Evolutionary conservation across 2,797 vertebrate genomes (phyloP), one percentile per base, ranked within the genome.

Genomic region (Hemibagrus guttatus): DNA sequence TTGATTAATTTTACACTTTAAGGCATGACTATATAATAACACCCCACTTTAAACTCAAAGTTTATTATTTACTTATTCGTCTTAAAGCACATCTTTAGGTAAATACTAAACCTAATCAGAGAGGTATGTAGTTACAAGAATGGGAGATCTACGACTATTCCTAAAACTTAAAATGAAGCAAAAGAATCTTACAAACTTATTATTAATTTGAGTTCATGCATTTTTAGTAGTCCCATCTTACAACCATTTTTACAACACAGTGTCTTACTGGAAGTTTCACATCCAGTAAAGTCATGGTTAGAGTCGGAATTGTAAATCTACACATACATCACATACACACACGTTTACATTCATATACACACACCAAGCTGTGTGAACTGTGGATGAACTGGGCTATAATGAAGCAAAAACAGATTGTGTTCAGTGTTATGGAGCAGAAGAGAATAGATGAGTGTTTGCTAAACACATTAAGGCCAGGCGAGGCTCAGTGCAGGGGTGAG

Each of bases 401-500:
- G 91, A 90, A 91, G 91, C 87, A 90, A 91, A 93, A 95, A 94
- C 94, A 94, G 93, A 94, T 88, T 91, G 91, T 90, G 86, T 90
- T 93, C 91, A 87, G 89, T 93, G 93, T 94, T 95, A 93, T 93
- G 92, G 93, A 94, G 93, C 90, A 85, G 87, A 89, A 88, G 85
- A 92, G 93, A 94, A 94, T 92, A 93, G 93, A 93, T 92, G 92
- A 94, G 84, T 94, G 93, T 95, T 95, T 94, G 93, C 92, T 94
- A 94, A 95, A 95, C 93, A 93, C 93, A 95, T 95, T 94, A 93
- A 66, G 92, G 92, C 92, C 91, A 92, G 90, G 90, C 89, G 85
- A 89, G 91, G 92, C 89, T 86, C 84, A 90, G 88, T 91, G 90
- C 84, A 92, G 89, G 85, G 90, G 85, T 91, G 93, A 94, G 92